phyloP scores from a whole-genome alignment of 2,888 invertebrate genomes.

The Neocrepidodera transversa region DNA sequence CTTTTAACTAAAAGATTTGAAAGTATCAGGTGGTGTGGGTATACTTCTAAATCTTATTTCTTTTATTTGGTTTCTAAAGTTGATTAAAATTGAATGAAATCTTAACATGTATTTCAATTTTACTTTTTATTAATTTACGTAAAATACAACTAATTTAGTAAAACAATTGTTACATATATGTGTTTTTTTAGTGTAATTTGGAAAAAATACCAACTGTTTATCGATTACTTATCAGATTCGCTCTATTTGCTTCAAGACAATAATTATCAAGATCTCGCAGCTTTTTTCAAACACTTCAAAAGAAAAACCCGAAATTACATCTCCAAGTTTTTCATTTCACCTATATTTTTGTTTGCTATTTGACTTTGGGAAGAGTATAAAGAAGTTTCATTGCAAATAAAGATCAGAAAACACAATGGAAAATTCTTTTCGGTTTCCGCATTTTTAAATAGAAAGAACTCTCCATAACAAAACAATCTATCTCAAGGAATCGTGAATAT shows the following conservation, averaged over 20 bases:
- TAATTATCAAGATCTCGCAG: slow-evolving; percentile 29
- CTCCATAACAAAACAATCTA: slow-evolving; percentile 12
- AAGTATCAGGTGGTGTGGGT: too few relatives aligned
- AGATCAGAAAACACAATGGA: slow-evolving; percentile 17
- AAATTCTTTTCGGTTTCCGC: slow-evolving; percentile 16
- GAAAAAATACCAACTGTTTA: slow-evolving; percentile 21
- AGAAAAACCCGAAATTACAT: slow-evolving; percentile 32
- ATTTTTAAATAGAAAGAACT: slow-evolving; percentile 5
- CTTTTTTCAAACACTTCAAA: slow-evolving; percentile 28
- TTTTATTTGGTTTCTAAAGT: too few relatives aligned
- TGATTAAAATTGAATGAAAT: too few relatives aligned
- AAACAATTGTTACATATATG: too few relatives aligned
- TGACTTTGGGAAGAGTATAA: slow-evolving; percentile 27
- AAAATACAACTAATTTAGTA: too few relatives aligned
- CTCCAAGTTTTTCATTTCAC: slow-evolving; percentile 29
- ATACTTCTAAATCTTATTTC: too few relatives aligned
- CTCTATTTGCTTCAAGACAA: slow-evolving; percentile 29
- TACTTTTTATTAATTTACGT: too few relatives aligned
- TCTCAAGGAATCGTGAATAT: background rate
- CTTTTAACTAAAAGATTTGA: too few relatives aligned
- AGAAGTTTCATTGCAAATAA: slow-evolving; percentile 26
- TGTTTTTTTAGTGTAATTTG: background rate
- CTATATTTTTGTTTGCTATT: slow-evolving; percentile 32
- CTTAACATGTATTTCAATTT: too few relatives aligned
- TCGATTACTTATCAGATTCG: slow-evolving; percentile 30